Conservation (phyloP, 2,888 invertebrate genomes). For the Exocentrus adspersus region DNA sequence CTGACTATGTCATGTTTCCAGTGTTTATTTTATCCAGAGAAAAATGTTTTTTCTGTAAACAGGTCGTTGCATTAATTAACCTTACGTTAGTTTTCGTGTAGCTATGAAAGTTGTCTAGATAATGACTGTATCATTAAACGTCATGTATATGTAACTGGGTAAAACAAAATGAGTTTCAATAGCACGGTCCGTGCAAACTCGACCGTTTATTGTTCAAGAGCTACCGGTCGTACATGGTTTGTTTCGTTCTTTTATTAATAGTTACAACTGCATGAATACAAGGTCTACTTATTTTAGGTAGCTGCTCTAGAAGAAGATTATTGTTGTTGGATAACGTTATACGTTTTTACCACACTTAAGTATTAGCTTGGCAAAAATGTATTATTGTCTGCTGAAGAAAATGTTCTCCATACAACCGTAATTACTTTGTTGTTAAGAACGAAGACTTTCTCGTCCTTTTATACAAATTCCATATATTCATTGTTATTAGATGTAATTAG, state of each 20-base stretch:
- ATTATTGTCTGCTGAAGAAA: constrained; percentile 4
- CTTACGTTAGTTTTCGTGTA: constrained; percentile 1
- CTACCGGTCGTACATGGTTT: constrained; percentile 32
- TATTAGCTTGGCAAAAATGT: constrained; percentile 11
- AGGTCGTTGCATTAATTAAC: neutral
- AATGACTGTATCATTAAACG: constrained; percentile 22
- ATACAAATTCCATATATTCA: constrained; percentile 16
- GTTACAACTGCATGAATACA: constrained; percentile 4
- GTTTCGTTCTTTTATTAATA: constrained; percentile 16
- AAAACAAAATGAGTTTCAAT: constrained; percentile 45
- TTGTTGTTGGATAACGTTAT: constrained; percentile 33
- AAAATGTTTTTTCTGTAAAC: constrained; percentile 16
- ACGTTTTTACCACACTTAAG: constrained; percentile 10
- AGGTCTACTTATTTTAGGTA: constrained; percentile 27
- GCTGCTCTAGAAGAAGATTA: constrained; percentile 18
- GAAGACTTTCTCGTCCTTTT: constrained; percentile 19
- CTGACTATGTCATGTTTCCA: too few species aligned
- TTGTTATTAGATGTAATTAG: constrained; percentile 20
- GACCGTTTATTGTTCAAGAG: constrained; percentile 29
- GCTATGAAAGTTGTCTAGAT: constrained; percentile 10
- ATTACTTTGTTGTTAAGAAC: constrained; percentile 7
- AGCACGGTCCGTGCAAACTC: constrained; percentile 39
- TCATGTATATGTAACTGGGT: constrained; percentile 42
- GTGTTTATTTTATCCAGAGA: too few species aligned
- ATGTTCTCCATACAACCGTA: constrained; percentile 2